Evolutionary conservation across 1,140 invertebrate genomes (phyloP).

Genomic region (Prorops nasuta): DNA sequence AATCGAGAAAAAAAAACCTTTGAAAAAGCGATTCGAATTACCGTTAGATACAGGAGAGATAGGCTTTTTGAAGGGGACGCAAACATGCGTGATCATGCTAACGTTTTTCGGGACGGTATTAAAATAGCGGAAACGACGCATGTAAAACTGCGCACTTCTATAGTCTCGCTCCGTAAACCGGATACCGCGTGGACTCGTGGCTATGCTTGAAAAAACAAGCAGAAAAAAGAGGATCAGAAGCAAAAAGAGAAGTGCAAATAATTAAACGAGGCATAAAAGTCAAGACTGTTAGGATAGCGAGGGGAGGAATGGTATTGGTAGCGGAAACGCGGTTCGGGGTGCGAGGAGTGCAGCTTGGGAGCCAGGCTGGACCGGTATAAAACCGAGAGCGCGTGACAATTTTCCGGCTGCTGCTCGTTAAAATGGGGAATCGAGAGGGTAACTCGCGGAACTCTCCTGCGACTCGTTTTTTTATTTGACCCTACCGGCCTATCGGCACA

Average conservation of each 20-base stretch:
- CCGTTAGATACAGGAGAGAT: no score
- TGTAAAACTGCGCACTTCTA: no score
- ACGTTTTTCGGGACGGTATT: no score
- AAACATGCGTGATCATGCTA: no score
- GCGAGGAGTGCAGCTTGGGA: background rate
- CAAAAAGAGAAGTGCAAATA: slow-evolving; percentile 23
- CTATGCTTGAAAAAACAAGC: slow-evolving; percentile 5
- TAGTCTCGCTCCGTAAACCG: slow-evolving; percentile 28
- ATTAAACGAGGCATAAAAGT: slow-evolving; percentile 34
- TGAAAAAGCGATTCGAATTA: no score
- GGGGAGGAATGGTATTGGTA: background rate
- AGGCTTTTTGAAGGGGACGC: no score
- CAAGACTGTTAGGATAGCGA: slow-evolving; percentile 5
- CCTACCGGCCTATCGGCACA: background rate
- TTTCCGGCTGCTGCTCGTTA: slow-evolving; percentile 23
- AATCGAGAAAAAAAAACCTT: no score
- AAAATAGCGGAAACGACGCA: no score
- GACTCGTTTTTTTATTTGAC: background rate
- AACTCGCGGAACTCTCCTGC: slow-evolving; percentile 6
- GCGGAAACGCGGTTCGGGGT: background rate
- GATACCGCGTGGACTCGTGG: background rate
- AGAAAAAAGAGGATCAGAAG: background rate
- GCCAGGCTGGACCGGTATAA: slow-evolving; percentile 7
- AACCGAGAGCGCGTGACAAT: slow-evolving; percentile 16
- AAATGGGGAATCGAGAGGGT: slow-evolving; percentile 18